Evolutionary conservation across 1,140 invertebrate genomes (phyloP), one percentile per base, ranked within the genome.

Genomic region (Prorops nasuta): DNA sequence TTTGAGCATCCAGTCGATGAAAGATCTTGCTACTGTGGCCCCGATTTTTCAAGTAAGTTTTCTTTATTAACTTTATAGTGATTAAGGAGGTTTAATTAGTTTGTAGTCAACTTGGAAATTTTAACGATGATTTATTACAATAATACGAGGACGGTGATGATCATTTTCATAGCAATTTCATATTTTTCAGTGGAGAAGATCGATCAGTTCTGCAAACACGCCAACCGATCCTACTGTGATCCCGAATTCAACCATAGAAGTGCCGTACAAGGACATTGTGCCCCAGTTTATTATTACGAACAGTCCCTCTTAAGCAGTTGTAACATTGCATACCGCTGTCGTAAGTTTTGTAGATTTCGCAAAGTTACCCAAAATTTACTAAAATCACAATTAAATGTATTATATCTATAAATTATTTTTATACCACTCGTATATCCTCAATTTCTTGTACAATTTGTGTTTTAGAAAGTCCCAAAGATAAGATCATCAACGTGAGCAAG

Each of bases 131-230:
- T n/a, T n/a, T n/a, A n/a, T n/a, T n/a, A n/a, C n/a, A n/a, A n/a
- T n/a, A n/a, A n/a, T n/a, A n/a, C n/a, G n/a, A n/a, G n/a, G n/a
- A n/a, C n/a, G n/a, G n/a, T n/a, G n/a, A n/a, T n/a, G n/a, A n/a
- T n/a, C 10, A 22, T 20, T 19, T 3, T 41, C 2, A 16, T 8
- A 28, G 28, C 38, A n/a, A 17, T 49, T 39, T 12, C 8, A 35
- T 14, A 3, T n/a, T 20, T 41, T 56, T 48, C 35, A 71, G 69
- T 66, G 1, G 14, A 70, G 44, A 61, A 72, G n/a, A 15, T 66
- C 6, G 59, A 51, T 20, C 70, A 67, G 0, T 72, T 64, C 42
- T 72, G 70, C 17, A 36, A 15, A 32, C 49, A 36, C 8, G 45
- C 21, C 2, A 54, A 53, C 6, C 43, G 3, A 19, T 0, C 34